Percentiles rank a stretch among this genome's conserved stretches.
phyloP scores from a whole-genome alignment of 2,797 vertebrate species.

The Champsocephalus gunnari region DNA sequence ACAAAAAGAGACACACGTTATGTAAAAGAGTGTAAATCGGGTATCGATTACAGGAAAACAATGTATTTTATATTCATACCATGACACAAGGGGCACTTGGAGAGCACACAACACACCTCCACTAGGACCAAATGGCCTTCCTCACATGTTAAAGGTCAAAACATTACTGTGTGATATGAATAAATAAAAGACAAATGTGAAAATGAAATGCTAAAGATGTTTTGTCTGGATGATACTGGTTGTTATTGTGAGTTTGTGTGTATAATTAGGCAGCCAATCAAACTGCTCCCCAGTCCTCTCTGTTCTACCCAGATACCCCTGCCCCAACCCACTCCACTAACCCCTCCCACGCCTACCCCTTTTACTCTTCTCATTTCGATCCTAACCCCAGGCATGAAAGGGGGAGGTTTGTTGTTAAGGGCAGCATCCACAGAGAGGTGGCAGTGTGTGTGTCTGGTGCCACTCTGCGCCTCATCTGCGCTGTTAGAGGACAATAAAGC shows the following conservation, averaged over 20 bases:
- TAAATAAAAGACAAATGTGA: neutral
- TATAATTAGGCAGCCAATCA: conserved; percentile 68
- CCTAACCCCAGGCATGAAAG: conserved; percentile 30
- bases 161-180: neutral
- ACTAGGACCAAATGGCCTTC: no score
- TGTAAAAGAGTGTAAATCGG: no score
- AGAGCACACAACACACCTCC: no score
- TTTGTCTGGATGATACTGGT: neutral
- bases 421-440: conserved; percentile 11
- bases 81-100: no score
- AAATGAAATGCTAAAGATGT: no score
- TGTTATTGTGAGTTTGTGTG: conserved; percentile 6
- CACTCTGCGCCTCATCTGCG: neutral
- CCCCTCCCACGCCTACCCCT: conserved; percentile 34
- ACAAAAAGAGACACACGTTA: neutral
- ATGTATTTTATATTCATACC: neutral
- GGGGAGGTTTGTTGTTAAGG: conserved; percentile 31
- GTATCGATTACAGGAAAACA: neutral
- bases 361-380: conserved; percentile 19
- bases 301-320: conserved; percentile 72
- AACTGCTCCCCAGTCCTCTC: conserved; percentile 25
- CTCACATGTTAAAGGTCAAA: no score
- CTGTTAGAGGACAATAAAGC: conserved; percentile 13
- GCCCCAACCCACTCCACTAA: conserved; percentile 29
- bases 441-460: conserved; percentile 12